Evolutionary conservation across 2,888 invertebrate genomes (phyloP), one percentile per base, ranked within the genome.

Genomic region (Paralinhomoeus sp.): DNA sequence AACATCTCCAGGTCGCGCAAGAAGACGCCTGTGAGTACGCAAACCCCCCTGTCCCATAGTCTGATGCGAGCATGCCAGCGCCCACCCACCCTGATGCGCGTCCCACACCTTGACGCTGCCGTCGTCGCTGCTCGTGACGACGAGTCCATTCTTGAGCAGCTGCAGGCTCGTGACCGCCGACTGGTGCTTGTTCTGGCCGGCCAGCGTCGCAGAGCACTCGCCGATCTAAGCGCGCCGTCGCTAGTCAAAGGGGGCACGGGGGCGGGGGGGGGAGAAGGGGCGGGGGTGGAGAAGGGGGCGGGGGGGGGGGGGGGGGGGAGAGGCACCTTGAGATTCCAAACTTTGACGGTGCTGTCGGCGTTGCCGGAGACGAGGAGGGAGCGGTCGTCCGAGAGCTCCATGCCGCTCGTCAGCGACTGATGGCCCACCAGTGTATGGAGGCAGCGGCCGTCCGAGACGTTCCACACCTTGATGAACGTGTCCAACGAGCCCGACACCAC

Each of bases 61-160:
- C n/a, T n/a, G n/a, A n/a, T n/a, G n/a, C n/a, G n/a, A n/a, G n/a
- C n/a, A n/a, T n/a, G n/a, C n/a, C n/a, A n/a, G 31, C 15, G 31
- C 9, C 35, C 5, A 35, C 35, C 5, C n/a, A 35, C 57, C 57
- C 46, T 50, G 50, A 63, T 79, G 78, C 40, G 93, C 78, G 67
- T 97, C 91, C 97, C 97, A 97, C 47, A 97, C 71, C 67, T 97
- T 99, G 20, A 97, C 97, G 2, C 91, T 93, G 45, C 97, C 97
- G 67, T 99, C 97, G 64, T 97, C 97, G 1, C 91, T 91, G 17
- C 93, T 93, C 23, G 93, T 91, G 58, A 93, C 87, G 53, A 97
- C 91, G 72, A 93, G 89, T 50, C 83, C 80, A 62, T 78, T 80
- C 68, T 87, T 85, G 49, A 67, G 17, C 41, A 40, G 13, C 17